Base-by-base conservation (phyloP, 2,113 vertebrate genomes). In the Dolichotis patagonum region DNA sequence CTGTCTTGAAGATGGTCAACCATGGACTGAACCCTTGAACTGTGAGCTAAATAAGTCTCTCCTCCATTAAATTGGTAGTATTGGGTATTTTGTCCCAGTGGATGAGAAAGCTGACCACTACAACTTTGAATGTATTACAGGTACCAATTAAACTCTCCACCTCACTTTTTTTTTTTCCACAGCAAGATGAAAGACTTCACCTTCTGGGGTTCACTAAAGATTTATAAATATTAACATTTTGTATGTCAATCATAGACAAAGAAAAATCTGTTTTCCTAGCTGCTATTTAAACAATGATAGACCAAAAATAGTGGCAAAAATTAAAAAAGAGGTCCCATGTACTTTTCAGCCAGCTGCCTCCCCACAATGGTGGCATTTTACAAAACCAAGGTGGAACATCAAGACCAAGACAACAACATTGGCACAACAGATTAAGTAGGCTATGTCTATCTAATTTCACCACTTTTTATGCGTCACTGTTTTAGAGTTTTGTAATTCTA, bases 221-320 rank as follows among this genome's bases (percentile, higher is more conserved):
- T 69, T 65, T 84, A 63, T 26, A 65, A 90, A 67, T 81, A 81
- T 91, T 92, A 26, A 54, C 62, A 43, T 84, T 80, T 65, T 89
- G 7, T 46, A 46, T n/a, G 32, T 78, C n/a, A 85, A 73, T 92
- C 85, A 96, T 35, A 75, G 62, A 95, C 26, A 80, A 52, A 71
- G 58, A 93, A 56, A 43, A 22, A 78, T 73, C 65, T 88, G 22
- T 91, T 89, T 82, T 95, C 52, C 69, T 35, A 41, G 35, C 2
- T 9, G 32, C 75, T 77, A 87, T 92, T 83, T 73, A 90, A 83
- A 84, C 73, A 86, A 63, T 77, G 54, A 81, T 14, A 81, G 69
- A 80, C 24, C n/a, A 54, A 7, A 43, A 28, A 26, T 87, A 49
- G 75, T n/a, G 84, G 16, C 62, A 88, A 90, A 96, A 90, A 62